phyloP scores from a whole-genome alignment of 2,797 vertebrate genomes.

The Crax fasciolata region DNA sequence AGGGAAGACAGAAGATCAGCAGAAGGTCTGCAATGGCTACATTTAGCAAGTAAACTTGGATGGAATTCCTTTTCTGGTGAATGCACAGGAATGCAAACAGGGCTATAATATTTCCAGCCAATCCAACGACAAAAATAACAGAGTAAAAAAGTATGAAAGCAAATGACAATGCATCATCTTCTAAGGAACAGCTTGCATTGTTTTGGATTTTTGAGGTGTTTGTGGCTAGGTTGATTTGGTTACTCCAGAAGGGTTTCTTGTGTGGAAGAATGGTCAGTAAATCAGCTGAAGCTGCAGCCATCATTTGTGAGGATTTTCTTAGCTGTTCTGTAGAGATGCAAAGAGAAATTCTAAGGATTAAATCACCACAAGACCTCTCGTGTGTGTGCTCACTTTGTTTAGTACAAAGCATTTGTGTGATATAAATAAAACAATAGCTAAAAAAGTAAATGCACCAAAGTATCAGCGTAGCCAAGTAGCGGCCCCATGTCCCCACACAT shows the following conservation, averaged over 20 bases:
- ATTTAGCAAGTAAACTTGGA: conserved; percentile 92
- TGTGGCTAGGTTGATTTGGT: conserved; percentile 36
- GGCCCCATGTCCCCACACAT: no score
- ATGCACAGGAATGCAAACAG: conserved; percentile 90
- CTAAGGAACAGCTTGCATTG: conserved; percentile 67
- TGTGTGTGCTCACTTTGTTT: background rate
- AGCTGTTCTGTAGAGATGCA: conserved; percentile 54
- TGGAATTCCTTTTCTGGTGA: conserved; percentile 91
- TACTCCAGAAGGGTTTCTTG: conserved; percentile 12
- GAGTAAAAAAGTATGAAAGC: conserved; percentile 85
- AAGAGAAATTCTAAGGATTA: conserved; percentile 16
- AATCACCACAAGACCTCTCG: background rate
- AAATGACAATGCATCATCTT: conserved; percentile 78
- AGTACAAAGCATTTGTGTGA: background rate
- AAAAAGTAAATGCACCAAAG: background rate
- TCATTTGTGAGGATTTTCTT: conserved; percentile 41
- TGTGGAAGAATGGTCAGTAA: background rate
- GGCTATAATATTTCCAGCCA: conserved; percentile 89
- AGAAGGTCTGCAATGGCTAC: conserved; percentile 91
- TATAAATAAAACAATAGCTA: background rate
- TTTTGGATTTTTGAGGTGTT: conserved; percentile 51
- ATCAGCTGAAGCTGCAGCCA: conserved; percentile 54
- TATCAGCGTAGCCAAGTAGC: no score
- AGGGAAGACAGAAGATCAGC: conserved; percentile 91
- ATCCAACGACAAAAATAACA: conserved; percentile 89